These are phyloP conservation scores for Guaruba guarouba DNA, from an alignment of 2,113 vertebrate species.

Conservation along the genomic window DNA sequence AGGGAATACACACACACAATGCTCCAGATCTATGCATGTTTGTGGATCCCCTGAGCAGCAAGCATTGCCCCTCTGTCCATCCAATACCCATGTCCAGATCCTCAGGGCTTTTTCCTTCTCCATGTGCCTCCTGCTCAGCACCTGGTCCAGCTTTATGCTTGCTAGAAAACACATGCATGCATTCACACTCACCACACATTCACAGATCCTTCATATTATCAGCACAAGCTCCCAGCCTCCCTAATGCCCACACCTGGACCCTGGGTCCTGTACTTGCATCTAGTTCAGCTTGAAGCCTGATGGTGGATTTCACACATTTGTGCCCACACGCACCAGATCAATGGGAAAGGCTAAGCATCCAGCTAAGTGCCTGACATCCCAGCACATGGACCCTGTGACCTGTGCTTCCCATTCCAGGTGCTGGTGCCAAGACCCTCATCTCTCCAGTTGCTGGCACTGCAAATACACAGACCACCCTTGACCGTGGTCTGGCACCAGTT, in stretches of 20 bases:
- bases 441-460: background rate
- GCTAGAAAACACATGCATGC: rapidly evolving
- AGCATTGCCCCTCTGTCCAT: background rate
- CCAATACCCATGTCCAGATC: background rate
- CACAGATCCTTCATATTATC: background rate
- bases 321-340: no score
- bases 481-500: background rate
- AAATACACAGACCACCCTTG: background rate
- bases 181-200: background rate
- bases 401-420: background rate
- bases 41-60: background rate
- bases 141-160: background rate
- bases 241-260: background rate
- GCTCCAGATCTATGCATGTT: background rate
- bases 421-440: no score
- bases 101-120: background rate
- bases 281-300: background rate
- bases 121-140: background rate
- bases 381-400: no score
- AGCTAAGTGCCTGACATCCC: background rate
- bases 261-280: background rate
- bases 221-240: background rate
- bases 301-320: background rate
- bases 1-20: background rate
- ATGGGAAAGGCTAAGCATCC: background rate